Evolutionary conservation across 2,888 invertebrate genomes (phyloP).

Genomic region (Eumacrocentrus americanus): DNA sequence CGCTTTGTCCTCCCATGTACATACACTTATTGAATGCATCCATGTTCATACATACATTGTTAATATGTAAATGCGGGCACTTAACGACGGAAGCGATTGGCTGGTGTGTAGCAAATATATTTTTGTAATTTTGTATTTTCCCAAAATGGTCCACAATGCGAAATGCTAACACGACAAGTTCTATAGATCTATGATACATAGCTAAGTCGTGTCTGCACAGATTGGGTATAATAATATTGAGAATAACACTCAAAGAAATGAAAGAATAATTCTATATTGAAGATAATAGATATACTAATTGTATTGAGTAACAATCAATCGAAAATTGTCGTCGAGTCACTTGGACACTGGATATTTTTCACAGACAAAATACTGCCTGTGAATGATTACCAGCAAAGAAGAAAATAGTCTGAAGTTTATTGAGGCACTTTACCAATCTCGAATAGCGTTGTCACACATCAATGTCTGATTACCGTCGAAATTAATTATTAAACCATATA

Average conservation of each 20-base stretch:
- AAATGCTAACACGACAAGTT: slow-evolving; percentile 14
- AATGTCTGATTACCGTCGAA: background rate
- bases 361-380: slow-evolving; percentile 4
- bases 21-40: slow-evolving; percentile 38
- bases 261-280: too few relatives aligned
- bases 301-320: too few relatives aligned
- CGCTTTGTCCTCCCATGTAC: slow-evolving; percentile 43
- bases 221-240: too few relatives aligned
- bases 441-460: background rate
- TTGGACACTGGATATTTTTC: background rate
- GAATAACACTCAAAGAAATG: too few relatives aligned
- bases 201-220: background rate
- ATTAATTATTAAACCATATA: background rate
- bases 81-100: slow-evolving; percentile 18
- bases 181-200: slow-evolving; percentile 2
- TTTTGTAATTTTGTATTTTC: slow-evolving; percentile 57
- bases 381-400: slow-evolving; percentile 3
- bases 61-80: slow-evolving; percentile 46
- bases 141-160: slow-evolving; percentile 3
- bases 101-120: slow-evolving; percentile 44
- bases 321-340: slow-evolving; percentile 11
- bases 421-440: slow-evolving; percentile 30
- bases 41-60: slow-evolving; percentile 38
- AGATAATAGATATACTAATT: too few relatives aligned
- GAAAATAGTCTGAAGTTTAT: slow-evolving; percentile 16